Evolutionary conservation across 2,113 vertebrate genomes (phyloP), one percentile per base, ranked within the genome.

Genomic region (Peromyscus polionotus): DNA sequence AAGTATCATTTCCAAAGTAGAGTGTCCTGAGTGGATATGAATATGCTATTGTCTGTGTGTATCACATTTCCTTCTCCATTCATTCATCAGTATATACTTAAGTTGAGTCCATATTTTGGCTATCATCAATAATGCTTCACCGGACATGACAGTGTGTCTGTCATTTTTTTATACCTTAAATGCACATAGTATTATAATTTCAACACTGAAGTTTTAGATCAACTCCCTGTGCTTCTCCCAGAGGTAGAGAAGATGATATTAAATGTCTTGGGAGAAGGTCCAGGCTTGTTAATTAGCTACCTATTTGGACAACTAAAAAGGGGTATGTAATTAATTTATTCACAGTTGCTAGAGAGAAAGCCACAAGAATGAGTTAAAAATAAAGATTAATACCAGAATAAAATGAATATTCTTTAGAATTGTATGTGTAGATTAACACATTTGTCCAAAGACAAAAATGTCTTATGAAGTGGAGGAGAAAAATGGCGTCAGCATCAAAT

Each of bases 381-480:
- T 80, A 48, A 26, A 79, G 39, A 89, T 42, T 88, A 90, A 59
- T 90, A 57, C 13, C 59, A 96, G 45, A 80, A 88, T 81, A 86
- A 94, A 95, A 67, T 94, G 14, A 76, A 45, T 93, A 54, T 68
- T 76, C 28, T 93, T 81, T 92, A 96, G 22, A 95, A 51, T 57
- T 79, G 12, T 79, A n/a, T 54, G 16, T 88, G 17, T 88, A 24
- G 57, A 75, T 81, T 91, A 76, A 42, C 2, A 84, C 92, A 65
- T 90, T 85, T 92, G 3, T 54, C 31, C 61, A 68, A 94, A 94
- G 85, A 59, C 33, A 84, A 45, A 85, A 63, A 67, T 91, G 45
- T 77, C 86, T 94, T 93, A 72, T 61, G 79, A 88, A 75, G 19
- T 33, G 48, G 75, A 80, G 22, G 11, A n/a, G 73, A 89, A 54